Percentiles rank a stretch among this genome's conserved stretches.
phyloP scores from a whole-genome alignment of 2,888 invertebrate genomes.

The Apodemia hepburni region DNA sequence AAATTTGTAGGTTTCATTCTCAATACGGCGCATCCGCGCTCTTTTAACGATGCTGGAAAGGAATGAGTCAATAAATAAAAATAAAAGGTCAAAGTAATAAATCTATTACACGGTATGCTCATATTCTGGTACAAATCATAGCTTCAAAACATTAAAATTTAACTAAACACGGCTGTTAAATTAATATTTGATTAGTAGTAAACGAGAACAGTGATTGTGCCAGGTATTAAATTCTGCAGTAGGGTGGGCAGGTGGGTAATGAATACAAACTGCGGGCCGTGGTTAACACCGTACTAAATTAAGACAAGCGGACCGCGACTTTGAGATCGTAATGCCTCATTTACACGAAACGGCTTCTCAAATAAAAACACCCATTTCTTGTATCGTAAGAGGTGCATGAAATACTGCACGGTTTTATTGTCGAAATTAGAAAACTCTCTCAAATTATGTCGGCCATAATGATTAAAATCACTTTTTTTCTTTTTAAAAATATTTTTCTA shows the following conservation, averaged over 20 bases:
- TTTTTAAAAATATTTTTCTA: no score
- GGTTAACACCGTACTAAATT: conserved; percentile 70
- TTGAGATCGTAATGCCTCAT: conserved; percentile 25
- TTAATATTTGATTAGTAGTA: conserved; percentile 58
- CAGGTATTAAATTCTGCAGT: conserved; percentile 57
- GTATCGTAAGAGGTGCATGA: neutral
- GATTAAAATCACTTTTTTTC: no score
- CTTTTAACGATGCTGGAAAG: neutral
- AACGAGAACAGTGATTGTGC: conserved; percentile 58
- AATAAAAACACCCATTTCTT: neutral
- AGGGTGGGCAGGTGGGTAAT: conserved; percentile 64
- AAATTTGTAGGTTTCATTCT: no score
- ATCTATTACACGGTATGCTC: neutral
- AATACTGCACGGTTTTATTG: neutral
- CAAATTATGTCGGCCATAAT: no score
- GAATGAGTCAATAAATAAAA: neutral
- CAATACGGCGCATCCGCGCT: neutral
- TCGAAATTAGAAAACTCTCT: no score
- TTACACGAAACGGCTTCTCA: neutral
- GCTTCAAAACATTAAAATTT: conserved; percentile 21
- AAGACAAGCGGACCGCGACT: conserved; percentile 56
- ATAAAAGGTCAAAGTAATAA: neutral
- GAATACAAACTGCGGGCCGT: conserved; percentile 74
- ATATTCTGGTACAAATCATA: neutral
- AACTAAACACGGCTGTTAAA: conserved; percentile 38